phyloP scores from a whole-genome alignment of 1,140 invertebrate species.

The Saccostrea glomerata region DNA sequence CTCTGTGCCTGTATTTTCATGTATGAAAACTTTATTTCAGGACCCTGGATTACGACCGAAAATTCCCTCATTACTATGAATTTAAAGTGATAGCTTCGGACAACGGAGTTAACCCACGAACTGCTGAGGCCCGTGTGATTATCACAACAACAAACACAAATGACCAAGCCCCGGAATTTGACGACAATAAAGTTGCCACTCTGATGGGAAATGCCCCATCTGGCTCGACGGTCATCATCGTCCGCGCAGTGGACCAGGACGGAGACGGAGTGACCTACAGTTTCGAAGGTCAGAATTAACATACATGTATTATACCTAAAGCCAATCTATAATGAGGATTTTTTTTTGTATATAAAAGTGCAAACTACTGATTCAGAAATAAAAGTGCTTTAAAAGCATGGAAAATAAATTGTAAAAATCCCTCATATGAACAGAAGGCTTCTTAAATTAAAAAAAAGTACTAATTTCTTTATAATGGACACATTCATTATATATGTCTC shows the following conservation, averaged over 20 bases:
- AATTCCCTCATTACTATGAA: conserved; percentile 37
- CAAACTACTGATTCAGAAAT: too few relatives aligned
- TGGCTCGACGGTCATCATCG: conserved; percentile 21
- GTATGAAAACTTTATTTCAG: neutral
- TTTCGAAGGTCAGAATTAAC: conserved; percentile 20
- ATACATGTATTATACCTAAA: neutral
- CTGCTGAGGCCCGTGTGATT: conserved; percentile 16
- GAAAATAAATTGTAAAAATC: too few relatives aligned
- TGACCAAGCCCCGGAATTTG: conserved; percentile 43
- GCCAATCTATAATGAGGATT: too few relatives aligned
- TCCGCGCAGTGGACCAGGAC: conserved; percentile 46
- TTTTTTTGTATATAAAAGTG: too few relatives aligned
- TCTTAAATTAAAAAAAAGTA: too few relatives aligned
- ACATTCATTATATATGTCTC: too few relatives aligned
- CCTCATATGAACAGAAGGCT: too few relatives aligned
- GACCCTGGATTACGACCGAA: conserved; percentile 45
- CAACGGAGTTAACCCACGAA: conserved; percentile 1
- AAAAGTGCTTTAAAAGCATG: too few relatives aligned
- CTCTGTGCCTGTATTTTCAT: neutral
- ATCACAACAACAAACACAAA: conserved; percentile 41
- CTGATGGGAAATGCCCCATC: conserved; percentile 30
- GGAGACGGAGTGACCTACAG: conserved; percentile 47
- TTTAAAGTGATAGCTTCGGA: conserved; percentile 44
- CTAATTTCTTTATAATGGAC: too few relatives aligned
- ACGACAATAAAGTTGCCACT: conserved; percentile 39